Conservation (phyloP, 2,888 invertebrate genomes). For the Xiphydria camelus region DNA sequence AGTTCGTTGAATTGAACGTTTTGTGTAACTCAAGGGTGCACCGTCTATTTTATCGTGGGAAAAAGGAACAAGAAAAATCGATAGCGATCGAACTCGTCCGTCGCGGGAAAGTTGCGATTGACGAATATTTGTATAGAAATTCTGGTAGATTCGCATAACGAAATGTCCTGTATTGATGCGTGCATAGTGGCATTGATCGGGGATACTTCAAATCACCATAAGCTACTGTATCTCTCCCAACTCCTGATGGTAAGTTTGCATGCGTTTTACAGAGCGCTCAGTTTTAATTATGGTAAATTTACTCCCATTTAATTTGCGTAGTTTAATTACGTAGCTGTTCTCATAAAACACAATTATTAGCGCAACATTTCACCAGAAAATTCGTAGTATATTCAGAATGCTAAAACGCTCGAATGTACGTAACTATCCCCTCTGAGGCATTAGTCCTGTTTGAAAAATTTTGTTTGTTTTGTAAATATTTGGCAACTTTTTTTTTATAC, state of each 20-base stretch:
- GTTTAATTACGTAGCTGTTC: conserved; percentile 14
- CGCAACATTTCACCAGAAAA: neutral
- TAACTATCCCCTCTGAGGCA: too few species aligned
- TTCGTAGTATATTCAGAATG: too few species aligned
- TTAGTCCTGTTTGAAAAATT: too few species aligned
- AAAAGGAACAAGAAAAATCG: too few species aligned
- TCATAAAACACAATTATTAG: conserved; percentile 36
- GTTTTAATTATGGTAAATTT: conserved; percentile 33
- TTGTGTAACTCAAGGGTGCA: too few species aligned
- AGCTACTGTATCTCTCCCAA: conserved; percentile 63
- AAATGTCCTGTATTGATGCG: conserved; percentile 47
- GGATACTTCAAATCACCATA: conserved; percentile 64
- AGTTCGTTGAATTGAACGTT: too few species aligned
- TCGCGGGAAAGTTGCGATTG: too few species aligned
- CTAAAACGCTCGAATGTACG: too few species aligned
- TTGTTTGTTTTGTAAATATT: too few species aligned
- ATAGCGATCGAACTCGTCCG: too few species aligned
- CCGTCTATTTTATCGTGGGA: too few species aligned
- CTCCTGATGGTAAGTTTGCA: conserved; percentile 62
- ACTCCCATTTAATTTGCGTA: too few species aligned
- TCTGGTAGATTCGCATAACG: conserved; percentile 33
- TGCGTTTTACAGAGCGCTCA: conserved; percentile 26
- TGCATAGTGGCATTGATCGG: conserved; percentile 61
- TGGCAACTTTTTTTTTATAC: conserved; percentile 11
- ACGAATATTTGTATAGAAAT: conserved; percentile 14